Base-by-base conservation (phyloP, 1,140 invertebrate genomes). In the Dendroctonus ponderosae region DNA sequence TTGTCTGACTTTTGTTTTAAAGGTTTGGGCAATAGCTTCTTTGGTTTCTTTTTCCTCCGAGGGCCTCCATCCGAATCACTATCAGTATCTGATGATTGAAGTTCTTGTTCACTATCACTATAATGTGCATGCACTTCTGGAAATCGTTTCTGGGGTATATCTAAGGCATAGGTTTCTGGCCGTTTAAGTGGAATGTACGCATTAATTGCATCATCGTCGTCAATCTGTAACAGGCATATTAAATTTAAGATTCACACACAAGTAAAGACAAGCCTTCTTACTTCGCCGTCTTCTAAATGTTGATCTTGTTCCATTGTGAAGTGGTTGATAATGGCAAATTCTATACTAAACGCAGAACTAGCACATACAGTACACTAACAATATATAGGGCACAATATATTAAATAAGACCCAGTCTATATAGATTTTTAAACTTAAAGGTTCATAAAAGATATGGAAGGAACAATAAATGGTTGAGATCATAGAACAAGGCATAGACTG, bases 161-260 rank as follows among this genome's bases (percentile, higher is more conserved):
- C 62, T 11, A 60, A 26, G n/a, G 72, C 70, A 59, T 75, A 74
- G 46, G 68, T 74, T 67, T 56, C 43, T 50, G 82, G 82, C 64
- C 81, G 74, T 71, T 81, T 79, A 62, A 83, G 63, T 42, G 82
- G 82, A 39, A 75, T 81, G 66, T 83, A 83, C 48, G 63, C 71
- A 60, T 75, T 71, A 12, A 76, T 71, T 12, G 75, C 62, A 53
- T 72, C 60, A 70, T 74, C 38, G 61, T 70, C 69, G 49, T 51
- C 40, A 56, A 44, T 49, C 14, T 61, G 41, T 56, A 58, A 14
- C 15, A 52, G 43, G 41, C 6, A 42, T 43, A 43, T 44, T 11
- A 39, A 50, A 62, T 15, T 40, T 6, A 65, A 64, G 66, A 42
- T 57, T 9, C 6, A 26, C 6, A 7, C 43, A 41, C 26, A 26